Percentiles rank a stretch among this genome's conserved stretches.
phyloP scores from a whole-genome alignment of 2,797 vertebrate genomes.

The Champsocephalus esox region DNA sequence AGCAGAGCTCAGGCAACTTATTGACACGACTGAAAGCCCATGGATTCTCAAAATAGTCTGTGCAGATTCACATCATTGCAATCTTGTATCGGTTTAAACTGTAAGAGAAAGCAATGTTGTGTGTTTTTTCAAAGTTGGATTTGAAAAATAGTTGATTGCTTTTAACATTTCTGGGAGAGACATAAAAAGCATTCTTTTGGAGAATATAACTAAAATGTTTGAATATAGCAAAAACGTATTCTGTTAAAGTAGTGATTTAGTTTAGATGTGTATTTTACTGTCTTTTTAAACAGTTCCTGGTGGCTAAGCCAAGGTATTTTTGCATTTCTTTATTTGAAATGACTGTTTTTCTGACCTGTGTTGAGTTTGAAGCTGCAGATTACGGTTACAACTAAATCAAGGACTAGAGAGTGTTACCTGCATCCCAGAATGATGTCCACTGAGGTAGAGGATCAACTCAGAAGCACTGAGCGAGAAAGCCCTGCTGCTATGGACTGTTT shows the following conservation, averaged over 20 bases:
- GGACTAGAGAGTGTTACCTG: background rate
- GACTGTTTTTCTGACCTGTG: background rate
- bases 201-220: background rate
- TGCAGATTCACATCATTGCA: constrained; percentile 8
- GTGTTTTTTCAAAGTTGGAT: background rate
- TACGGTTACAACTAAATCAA: background rate
- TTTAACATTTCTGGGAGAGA: background rate
- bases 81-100: background rate
- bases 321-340: background rate
- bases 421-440: constrained; percentile 3
- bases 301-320: background rate
- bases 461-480: constrained; percentile 22
- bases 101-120: background rate
- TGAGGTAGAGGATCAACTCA: constrained; percentile 6
- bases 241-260: background rate
- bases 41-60: constrained; percentile 2
- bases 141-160: background rate
- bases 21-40: constrained; percentile 36
- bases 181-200: background rate
- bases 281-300: background rate
- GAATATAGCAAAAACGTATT: background rate
- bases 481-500: constrained; percentile 27
- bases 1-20: constrained; percentile 35
- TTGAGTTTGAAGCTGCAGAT: background rate
- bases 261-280: background rate